Evolutionary conservation across 2,113 vertebrate genomes (phyloP).

Genomic region (Mastomys natalensis): DNA sequence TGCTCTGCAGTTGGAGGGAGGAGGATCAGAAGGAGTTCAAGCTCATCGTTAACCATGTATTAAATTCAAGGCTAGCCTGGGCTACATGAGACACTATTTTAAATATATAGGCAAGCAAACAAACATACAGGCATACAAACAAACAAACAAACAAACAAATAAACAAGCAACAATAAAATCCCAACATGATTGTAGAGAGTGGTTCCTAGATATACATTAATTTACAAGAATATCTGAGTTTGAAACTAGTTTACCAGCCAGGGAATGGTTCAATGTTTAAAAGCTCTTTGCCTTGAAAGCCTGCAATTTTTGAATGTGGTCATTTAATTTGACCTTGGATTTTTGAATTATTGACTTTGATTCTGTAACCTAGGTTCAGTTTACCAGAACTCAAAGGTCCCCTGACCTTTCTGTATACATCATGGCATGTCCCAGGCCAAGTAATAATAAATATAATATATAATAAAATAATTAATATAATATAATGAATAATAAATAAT

Average conservation of each 20-base stretch:
- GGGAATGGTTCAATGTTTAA: background rate
- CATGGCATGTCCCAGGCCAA: background rate
- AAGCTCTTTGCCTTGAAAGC: background rate
- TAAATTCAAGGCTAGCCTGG: background rate
- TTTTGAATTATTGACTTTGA: background rate
- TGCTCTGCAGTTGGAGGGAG: background rate
- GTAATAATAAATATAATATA: background rate
- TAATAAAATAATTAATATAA: no score
- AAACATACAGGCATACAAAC: background rate
- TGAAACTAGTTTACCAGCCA: background rate
- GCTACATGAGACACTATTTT: background rate
- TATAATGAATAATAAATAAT: no score
- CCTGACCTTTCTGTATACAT: background rate
- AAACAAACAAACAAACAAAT: no score
- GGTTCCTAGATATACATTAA: slow-evolving; percentile 25
- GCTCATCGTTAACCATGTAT: background rate
- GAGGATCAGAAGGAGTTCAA: background rate
- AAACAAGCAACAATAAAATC: background rate
- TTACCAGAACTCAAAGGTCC: no score
- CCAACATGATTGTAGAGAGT: background rate
- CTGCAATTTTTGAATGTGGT: background rate
- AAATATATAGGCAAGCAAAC: background rate
- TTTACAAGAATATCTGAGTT: slow-evolving; percentile 41
- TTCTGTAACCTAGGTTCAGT: background rate
- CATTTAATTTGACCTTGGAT: background rate